Evolutionary conservation across 2,797 vertebrate genomes (phyloP).

Genomic region (Cebuella pygmaea): DNA sequence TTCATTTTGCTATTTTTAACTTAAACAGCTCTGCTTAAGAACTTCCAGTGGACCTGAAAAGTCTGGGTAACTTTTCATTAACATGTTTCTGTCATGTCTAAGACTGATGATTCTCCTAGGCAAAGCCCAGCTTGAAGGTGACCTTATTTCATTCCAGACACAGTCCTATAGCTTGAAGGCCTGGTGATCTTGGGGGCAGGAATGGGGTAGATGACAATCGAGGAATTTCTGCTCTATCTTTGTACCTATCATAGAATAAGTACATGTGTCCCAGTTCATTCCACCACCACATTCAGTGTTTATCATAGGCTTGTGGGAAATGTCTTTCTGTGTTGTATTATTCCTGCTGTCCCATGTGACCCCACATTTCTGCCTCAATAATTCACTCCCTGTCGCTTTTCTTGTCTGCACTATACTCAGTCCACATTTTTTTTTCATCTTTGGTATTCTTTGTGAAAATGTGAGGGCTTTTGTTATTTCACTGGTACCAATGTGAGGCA

Average conservation of each 20-base stretch:
- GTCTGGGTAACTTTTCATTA: not conserved
- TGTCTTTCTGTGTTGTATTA: not conserved
- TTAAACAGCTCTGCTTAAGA: not conserved
- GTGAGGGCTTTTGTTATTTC: not conserved
- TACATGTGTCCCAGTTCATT: not conserved
- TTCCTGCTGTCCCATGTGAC: not conserved
- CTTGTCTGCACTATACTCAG: not conserved
- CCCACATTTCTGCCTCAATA: fast-evolving
- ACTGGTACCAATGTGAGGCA: not conserved
- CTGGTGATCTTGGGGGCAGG: not conserved
- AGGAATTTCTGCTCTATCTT: not conserved
- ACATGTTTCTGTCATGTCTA: not conserved
- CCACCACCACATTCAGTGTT: too few relatives aligned
- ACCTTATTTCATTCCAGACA: not conserved
- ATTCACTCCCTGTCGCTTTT: too few relatives aligned
- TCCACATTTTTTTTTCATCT: not conserved
- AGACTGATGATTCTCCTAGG: not conserved
- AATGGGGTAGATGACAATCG: fast-evolving
- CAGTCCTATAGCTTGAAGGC: not conserved
- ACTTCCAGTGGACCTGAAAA: not conserved
- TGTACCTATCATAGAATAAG: too few relatives aligned
- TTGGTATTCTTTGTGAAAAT: not conserved
- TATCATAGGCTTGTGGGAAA: not conserved
- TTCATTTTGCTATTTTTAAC: not conserved
- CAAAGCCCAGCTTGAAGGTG: not conserved